Evolutionary conservation across 2,888 invertebrate genomes (phyloP), one percentile per base, ranked within the genome.

Genomic region (Deilephila elpenor): DNA sequence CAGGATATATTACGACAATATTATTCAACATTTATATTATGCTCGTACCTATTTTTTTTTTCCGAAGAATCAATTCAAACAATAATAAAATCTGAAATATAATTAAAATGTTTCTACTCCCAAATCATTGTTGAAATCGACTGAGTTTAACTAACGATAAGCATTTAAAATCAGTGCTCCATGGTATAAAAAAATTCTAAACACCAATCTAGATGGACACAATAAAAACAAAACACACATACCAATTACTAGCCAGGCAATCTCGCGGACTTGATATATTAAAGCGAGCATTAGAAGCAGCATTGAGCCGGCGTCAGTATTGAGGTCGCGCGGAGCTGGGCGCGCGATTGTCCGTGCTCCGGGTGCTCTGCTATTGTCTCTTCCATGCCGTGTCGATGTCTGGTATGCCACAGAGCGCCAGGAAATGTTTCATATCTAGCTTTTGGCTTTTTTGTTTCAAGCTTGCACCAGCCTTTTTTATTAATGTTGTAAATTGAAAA

Each of bases 291-390:
- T 20, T 32, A 6, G 37, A 64, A 34, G 19, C 34, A 37, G 44
- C 44, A 67, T 67, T 67, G n/a, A 51, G 19, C 67, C 14, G 37
- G 60, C 20, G 44, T 44, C n/a, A n/a, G 77, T 79, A 84, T 83
- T 79, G 83, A 83, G 83, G 83, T 83, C 83, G 78, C 71, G 62
- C 67, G 76, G 51, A 59, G 73, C 76, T 78, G 76, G 73, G 78
- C 76, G 71, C 76, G 71, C 80, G 78, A 82, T 83, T 84, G 83
- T 85, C 84, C 81, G 79, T 75, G 75, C 78, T 77, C 77, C 79
- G 74, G 80, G 82, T 79, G 77, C 79, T 78, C 79, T 79, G 73
- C 82, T 77, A 84, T 86, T 86, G 85, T 86, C 84, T 84, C 83
- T 80, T 80, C 82, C 83, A 84, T 84, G 84, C 82, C 80, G 79